Base-by-base conservation (phyloP, 1,140 invertebrate genomes). In the Homarus americanus region DNA sequence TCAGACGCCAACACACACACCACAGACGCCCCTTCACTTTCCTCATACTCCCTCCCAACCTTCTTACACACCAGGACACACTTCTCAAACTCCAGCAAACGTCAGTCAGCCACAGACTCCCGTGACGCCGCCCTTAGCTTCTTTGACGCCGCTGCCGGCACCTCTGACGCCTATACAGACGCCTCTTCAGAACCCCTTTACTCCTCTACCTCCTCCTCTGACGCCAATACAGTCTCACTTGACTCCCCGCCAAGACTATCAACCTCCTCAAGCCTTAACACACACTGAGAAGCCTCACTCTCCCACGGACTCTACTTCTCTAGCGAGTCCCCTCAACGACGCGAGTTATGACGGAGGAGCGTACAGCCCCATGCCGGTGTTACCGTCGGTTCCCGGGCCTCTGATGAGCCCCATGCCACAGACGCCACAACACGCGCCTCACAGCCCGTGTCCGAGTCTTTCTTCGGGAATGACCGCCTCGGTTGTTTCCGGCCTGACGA, bases 331-430 rank as follows among this genome's bases (percentile, higher is more conserved):
- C 10, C 84, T 73, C 10, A 36, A 34, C 63, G 36, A 78, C 7
- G 28, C 28, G 20, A 40, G 41, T 34, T 53, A 41, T 49, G 49
- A 36, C 12, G 73, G 44, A 34, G 53, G 73, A 34, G 72, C 83
- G 36, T 90, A 90, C 63, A 90, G 88, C 53, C 88, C 88, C 7
- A 63, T 83, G 80, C 88, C 88, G 58, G 69, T 90, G 7, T 41
- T 83, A 20, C 80, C 88, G 4, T 76, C 80, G n/a, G 80, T 75
- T 1, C 80, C 79, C 63, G 58, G 72, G 17, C 82, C 80, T 28
- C 41, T 76, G 24, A 41, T 84, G 73, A 84, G 80, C 28, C 88
- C 88, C 7, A 83, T 83, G 80, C 66, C 88, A 28, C 80, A 83
- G 53, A 84, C 88, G 44, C 88, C 88, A 66, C 34, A 84, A 32